These are phyloP conservation scores for Dryobates pubescens DNA, from an alignment of 2,797 vertebrate genomes.

Conservation along the genomic window DNA sequence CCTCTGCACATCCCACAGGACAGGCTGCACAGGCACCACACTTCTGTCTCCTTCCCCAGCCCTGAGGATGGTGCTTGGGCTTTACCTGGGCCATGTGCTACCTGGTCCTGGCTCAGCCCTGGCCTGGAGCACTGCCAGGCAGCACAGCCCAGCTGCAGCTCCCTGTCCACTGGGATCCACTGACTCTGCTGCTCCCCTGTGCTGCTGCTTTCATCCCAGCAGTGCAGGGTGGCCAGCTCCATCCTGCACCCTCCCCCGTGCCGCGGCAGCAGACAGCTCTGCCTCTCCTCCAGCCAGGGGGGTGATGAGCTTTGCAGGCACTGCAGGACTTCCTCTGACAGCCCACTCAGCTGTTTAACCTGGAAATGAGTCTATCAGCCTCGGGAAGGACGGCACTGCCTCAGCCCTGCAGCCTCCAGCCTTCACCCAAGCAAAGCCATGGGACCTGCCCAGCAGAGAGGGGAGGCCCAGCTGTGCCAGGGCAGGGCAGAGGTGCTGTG, in stretches of 20 bases:
- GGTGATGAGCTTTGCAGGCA: neutral
- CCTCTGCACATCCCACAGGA: neutral
- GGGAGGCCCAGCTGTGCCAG: neutral
- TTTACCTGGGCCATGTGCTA: rapidly evolving
- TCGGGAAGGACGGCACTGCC: neutral
- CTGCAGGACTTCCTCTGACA: neutral
- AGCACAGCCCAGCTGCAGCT: neutral
- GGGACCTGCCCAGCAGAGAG: neutral
- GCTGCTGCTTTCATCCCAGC: neutral
- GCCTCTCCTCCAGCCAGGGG: rapidly evolving
- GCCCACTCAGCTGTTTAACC: neutral
- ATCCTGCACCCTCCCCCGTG: neutral
- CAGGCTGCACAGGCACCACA: rapidly evolving
- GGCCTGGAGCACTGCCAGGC: neutral
- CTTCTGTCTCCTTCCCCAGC: neutral
- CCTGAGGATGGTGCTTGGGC: neutral
- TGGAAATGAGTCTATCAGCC: neutral
- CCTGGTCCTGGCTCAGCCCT: neutral
- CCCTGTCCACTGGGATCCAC: neutral
- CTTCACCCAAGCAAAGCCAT: neutral
- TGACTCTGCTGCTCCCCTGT: rapidly evolving
- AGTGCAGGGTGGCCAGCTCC: neutral
- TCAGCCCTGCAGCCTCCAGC: neutral
- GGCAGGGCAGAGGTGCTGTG: neutral
- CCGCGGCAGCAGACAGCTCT: rapidly evolving